Base-by-base conservation (phyloP, 2,797 vertebrate species). In the Mastacembelus armatus region DNA sequence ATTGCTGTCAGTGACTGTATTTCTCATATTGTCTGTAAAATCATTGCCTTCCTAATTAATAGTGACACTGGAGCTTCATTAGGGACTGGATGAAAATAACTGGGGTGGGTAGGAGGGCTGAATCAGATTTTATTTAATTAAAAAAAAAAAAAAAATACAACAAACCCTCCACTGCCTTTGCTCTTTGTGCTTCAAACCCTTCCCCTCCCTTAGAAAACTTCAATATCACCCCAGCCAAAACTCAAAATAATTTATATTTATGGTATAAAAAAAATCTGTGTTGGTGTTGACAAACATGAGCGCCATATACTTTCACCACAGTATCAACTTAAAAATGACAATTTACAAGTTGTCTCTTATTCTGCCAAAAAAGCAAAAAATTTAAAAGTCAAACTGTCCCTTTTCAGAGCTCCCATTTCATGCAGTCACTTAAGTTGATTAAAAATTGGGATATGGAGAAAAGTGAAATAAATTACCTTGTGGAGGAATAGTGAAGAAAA, bases 381-480 rank as follows among this genome's bases (percentile, higher is more conserved):
- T 29, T 26, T 19, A 15, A 60, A 56, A 45, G 65, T 14, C 27
- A 1, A 3, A 11, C 1, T 2, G 33, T 7, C n/a, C 11, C 6
- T 19, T 49, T 40, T 44, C 43, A 22, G 29, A 11, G 15, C 19
- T 19, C 2, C 3, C 1, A 36, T 36, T 36, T 51, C n/a, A n/a
- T n/a, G n/a, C n/a, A n/a, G 19, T 57, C 42, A 6, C 19, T 32
- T 30, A 27, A 19, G 14, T 27, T 43, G 2, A 30, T 40, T 27
- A 48, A 50, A 10, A 48, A 49, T 65, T n/a, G n/a, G n/a, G n/a
- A n/a, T n/a, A n/a, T 47, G 21, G 40, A 27, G 64, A 7, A 22
- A 59, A 60, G 12, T 5, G 10, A 57, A 48, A 21, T 11, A 2
- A 16, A 49, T 90, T 89, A 93, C 92, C 92, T 89, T 81, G 77